A percentile compares a stretch with the other conserved stretches of the same genome.
phyloP scores from a whole-genome alignment of 2,113 vertebrate species.

The Orientallactaga bullata region DNA sequence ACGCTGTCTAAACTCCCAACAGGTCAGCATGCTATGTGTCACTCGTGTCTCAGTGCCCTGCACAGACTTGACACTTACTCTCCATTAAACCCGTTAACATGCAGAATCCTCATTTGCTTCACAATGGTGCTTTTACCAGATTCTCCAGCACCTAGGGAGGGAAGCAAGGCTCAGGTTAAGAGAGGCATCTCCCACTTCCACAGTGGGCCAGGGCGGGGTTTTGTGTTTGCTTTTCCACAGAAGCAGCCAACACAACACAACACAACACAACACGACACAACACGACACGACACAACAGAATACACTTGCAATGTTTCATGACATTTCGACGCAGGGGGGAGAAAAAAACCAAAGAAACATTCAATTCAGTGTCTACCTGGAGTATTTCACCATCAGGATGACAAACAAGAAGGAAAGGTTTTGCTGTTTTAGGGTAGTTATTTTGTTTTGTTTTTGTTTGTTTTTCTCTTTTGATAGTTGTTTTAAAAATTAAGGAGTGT shows the following conservation, averaged over 20 bases:
- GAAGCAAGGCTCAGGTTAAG: conserved; percentile 87
- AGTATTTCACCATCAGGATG: conserved; percentile 82
- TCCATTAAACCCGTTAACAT: conserved; percentile 99
- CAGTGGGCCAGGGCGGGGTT: background rate
- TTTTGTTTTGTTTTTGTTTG: background rate
- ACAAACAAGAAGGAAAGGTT: conserved; percentile 81
- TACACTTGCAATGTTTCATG: conserved; percentile 78
- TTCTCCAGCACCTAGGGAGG: conserved; percentile 95
- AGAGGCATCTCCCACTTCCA: conserved; percentile 75
- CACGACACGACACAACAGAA: conserved; percentile 64
- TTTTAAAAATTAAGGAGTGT: conserved; percentile 15
- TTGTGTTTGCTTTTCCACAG: conserved; percentile 61
- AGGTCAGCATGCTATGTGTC: background rate
- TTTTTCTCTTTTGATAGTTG: background rate
- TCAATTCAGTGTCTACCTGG: conserved; percentile 80
- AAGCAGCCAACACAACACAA: conserved; percentile 60
- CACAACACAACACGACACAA: background rate
- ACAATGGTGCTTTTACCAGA: conserved; percentile 99
- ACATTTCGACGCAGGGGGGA: conserved; percentile 82
- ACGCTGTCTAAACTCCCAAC: conserved; percentile 50
- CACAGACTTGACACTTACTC: conserved; percentile 92
- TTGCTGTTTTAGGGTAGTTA: conserved; percentile 23
- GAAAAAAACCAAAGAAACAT: conserved; percentile 79
- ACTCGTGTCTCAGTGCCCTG: background rate
- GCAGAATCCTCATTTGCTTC: conserved; percentile 98